Evolutionary conservation across 2,888 invertebrate genomes (phyloP), one percentile per base, ranked within the genome.

Genomic region (Pachymerium ferrugineum): DNA sequence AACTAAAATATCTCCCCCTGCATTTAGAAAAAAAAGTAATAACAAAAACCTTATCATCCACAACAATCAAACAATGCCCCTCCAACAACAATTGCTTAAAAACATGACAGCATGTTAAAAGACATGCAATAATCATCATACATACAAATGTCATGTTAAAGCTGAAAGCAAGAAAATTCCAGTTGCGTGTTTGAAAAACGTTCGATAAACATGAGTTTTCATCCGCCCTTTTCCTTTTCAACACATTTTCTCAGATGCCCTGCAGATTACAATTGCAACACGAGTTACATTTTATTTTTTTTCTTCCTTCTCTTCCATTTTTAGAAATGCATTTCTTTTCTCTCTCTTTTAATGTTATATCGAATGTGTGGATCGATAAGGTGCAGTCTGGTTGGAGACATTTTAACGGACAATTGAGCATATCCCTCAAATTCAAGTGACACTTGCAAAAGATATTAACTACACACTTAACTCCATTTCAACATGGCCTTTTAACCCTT

Each of bases 341-440:
- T 47, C 47, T n/a, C 2, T 47, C 47, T 38, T 38, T 38, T 38
- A 38, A 14, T 47, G 16, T 22, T n/a, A 8, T 22, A 47, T 47
- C 47, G 47, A 47, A 19, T 16, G 47, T 22, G 22, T 10, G 16
- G 22, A 47, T 47, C 47, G 22, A 47, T 47, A 47, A 8, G 8
- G 22, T 22, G 47, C 47, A 47, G 22, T 22, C 19, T 47, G 47
- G 16, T 22, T 47, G 47, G 47, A 47, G 19, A 47, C 47, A 47
- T 47, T 47, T 47, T 47, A 47, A 47, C 47, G 47, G 47, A 47
- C 47, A 47, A 47, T 47, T 47, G 47, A 47, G 47, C 47, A 47
- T 47, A 47, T 47, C 47, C 47, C 47, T 47, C 47, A 47, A 47
- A 47, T 47, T 47, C 47, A 47, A 47, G 47, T 47, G 47, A 47